phyloP scores from a whole-genome alignment of 2,888 invertebrate genomes.

The Lymantria dispar region DNA sequence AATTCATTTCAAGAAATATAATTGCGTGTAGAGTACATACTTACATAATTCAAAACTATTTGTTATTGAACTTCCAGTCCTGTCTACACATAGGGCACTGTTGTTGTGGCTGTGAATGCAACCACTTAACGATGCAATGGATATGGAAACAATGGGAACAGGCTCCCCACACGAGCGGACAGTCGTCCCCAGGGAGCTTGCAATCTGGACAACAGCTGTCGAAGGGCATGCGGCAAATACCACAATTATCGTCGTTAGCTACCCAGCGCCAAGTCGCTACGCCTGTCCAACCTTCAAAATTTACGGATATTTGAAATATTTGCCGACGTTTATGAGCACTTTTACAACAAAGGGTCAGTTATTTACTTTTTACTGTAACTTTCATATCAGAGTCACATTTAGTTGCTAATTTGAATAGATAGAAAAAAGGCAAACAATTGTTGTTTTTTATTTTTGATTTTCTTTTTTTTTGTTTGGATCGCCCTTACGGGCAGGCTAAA shows the following conservation, averaged over 20 bases:
- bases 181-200: conserved; percentile 98
- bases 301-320: neutral
- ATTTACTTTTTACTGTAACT: conserved; percentile 84
- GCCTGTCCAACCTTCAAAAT: conserved; percentile 90
- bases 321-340: too few species aligned
- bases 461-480: too few species aligned
- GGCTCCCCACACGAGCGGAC: conserved; percentile 98
- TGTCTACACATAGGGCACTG: conserved; percentile 99
- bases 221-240: conserved; percentile 99
- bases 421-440: too few species aligned
- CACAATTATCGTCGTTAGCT: conserved; percentile 99
- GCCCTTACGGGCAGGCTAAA: too few species aligned
- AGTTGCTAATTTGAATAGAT: neutral
- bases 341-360: neutral
- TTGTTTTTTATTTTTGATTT: too few species aligned
- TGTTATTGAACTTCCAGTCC: conserved; percentile 98
- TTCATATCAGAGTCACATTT: conserved; percentile 67
- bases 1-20: neutral
- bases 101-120: conserved; percentile 95
- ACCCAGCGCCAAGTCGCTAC: conserved; percentile 99
- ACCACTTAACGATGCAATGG: conserved; percentile 99
- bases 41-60: conserved; percentile 58
- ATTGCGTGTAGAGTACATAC: conserved; percentile 6
- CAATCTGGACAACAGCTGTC: conserved; percentile 99
- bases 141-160: conserved; percentile 99